Percentiles rank a stretch among this genome's conserved stretches.
Evolutionary conservation across 2,888 invertebrate genomes (phyloP).

Genomic region (Cenopis cana): DNA sequence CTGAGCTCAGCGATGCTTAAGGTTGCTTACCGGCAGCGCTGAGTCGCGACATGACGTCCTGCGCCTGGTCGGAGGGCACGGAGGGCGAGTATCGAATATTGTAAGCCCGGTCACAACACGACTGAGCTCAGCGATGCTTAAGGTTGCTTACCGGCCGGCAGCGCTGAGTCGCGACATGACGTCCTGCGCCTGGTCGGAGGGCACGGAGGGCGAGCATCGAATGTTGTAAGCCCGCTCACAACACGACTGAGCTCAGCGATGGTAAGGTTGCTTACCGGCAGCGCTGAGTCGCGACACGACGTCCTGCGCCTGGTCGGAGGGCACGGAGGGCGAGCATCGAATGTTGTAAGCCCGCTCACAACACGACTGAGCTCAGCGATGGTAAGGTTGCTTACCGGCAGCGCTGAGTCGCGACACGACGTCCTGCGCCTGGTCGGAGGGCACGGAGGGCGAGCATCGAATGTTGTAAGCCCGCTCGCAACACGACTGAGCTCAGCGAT

Average conservation of each 20-base stretch:
- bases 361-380: too few species aligned
- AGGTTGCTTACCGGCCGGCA: not conserved
- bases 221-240: too few species aligned
- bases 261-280: slow-evolving; percentile 69
- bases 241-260: not conserved
- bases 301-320: slow-evolving; percentile 68
- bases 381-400: too few species aligned
- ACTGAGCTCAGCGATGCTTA: not conserved
- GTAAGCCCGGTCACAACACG: too few species aligned
- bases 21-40: slow-evolving; percentile 74
- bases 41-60: slow-evolving; percentile 77
- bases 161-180: slow-evolving; percentile 1
- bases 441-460: not conserved
- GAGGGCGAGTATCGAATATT: slow-evolving; percentile 73
- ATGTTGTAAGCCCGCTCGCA: not conserved
- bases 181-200: not conserved
- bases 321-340: too few species aligned
- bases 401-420: too few species aligned
- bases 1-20: too few species aligned
- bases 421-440: not conserved
- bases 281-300: slow-evolving; percentile 79
- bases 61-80: slow-evolving; percentile 77
- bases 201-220: not conserved
- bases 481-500: too few species aligned
- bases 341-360: too few species aligned